Conservation (phyloP, 2,888 invertebrate species). For the Dorcus hopei region DNA sequence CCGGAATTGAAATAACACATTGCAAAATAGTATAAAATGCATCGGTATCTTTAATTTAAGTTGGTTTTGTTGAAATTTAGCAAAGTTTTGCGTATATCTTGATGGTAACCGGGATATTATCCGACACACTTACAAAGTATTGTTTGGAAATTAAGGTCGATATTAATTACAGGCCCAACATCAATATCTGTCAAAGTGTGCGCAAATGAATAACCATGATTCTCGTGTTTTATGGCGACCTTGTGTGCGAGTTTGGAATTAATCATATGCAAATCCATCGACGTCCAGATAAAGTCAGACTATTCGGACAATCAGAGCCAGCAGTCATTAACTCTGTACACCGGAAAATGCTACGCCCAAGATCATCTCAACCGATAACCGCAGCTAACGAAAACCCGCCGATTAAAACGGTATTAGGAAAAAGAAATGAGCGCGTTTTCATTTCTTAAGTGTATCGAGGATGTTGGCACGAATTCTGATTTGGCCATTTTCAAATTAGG, state of each 20-base stretch:
- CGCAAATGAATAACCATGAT: conserved; percentile 2
- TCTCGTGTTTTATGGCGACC: conserved; percentile 15
- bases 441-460: too few relatives aligned
- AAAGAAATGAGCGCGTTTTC: too few relatives aligned
- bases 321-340: conserved; percentile 18
- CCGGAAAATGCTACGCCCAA: conserved; percentile 19
- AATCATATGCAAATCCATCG: conserved; percentile 43
- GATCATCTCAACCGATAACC: conserved; percentile 15
- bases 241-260: conserved; percentile 40
- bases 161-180: conserved; percentile 1
- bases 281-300: conserved; percentile 24
- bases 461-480: too few relatives aligned
- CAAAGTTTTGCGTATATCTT: too few relatives aligned
- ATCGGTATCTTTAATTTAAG: too few relatives aligned
- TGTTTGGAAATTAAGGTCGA: too few relatives aligned
- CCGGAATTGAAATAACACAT: too few relatives aligned
- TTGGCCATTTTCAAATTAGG: too few relatives aligned
- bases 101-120: too few relatives aligned
- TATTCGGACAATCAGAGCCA: conserved; percentile 25
- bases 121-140: too few relatives aligned
- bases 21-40: too few relatives aligned
- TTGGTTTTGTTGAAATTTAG: too few relatives aligned
- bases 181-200: conserved; percentile 5
- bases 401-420: conserved; percentile 16
- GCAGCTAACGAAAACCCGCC: background rate